Evolutionary conservation across 2,113 vertebrate species (phyloP).

Genomic region (Mirza zaza): DNA sequence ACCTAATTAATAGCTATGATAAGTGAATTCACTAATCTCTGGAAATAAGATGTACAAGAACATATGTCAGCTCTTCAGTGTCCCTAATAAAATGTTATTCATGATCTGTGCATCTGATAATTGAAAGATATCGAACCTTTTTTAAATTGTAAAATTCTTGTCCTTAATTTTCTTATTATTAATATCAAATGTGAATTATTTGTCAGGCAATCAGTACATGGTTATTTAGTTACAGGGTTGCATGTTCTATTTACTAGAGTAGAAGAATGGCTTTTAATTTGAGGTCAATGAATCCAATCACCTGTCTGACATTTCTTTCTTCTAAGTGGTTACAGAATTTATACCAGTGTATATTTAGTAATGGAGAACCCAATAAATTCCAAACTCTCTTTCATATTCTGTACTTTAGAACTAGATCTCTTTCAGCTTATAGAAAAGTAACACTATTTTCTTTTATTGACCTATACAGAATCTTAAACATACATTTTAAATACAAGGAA

Average conservation of each 20-base stretch:
- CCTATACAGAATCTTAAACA: background rate
- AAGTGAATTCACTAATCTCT: background rate
- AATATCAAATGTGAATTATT: background rate
- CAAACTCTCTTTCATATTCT: background rate
- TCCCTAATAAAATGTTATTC: constrained; percentile 15
- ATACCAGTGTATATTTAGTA: background rate
- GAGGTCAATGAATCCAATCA: background rate
- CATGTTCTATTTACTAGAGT: background rate
- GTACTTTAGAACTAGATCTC: background rate
- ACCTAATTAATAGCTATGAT: background rate
- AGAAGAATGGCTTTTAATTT: background rate
- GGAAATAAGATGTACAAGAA: background rate
- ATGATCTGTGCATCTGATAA: background rate
- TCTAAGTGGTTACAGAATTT: background rate
- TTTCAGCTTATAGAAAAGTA: background rate
- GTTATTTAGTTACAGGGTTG: background rate
- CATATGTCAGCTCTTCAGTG: background rate
- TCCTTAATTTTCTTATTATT: background rate
- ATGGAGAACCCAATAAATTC: background rate
- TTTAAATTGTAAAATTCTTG: background rate
- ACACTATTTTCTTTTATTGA: background rate
- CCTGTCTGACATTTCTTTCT: background rate
- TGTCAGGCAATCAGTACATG: background rate
- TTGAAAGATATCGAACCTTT: background rate
- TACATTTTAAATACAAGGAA: background rate